Base-by-base conservation (phyloP, 2,113 vertebrate species). In the Mellivora capensis region DNA sequence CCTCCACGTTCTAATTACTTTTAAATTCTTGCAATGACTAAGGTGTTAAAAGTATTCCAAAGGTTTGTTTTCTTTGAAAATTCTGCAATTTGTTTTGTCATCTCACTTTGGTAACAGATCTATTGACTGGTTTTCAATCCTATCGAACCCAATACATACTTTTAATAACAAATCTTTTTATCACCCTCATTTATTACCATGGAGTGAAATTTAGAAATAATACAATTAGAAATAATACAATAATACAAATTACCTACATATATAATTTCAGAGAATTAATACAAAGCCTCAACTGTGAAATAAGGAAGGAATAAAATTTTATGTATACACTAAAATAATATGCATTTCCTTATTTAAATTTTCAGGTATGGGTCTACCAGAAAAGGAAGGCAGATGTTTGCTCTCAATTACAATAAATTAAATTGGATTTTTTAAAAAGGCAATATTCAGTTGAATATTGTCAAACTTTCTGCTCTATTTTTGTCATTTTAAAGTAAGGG, bases 401-500 rank as follows among this genome's bases (percentile, higher is more conserved):
- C 13, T n/a, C 57, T 84, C 72, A 83, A 7, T 76, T 82, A 27
- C 47, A 83, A 92, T 72, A 7, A 93, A 79, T 94, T 94, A 85
- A 39, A 52, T 54, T 59, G 25, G 20, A 80, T 87, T 59, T 95
- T 95, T 72, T 81, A 34, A 47, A 90, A 67, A 88, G 34, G 14
- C 12, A 90, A 29, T 81, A 85, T 49, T 83, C 39, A 87, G 18
- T 29, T 57, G 64, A 91, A 82, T 79, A 69, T 37, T 61, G 54
- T 34, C 62, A 94, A 34, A 14, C 12, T 18, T 96, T 47, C 37
- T 88, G 81, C 42, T 72, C 4, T 61, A 15, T 59, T 59, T 76
- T 76, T 94, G 34, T 67, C 23, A 61, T 79, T 94, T 95, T 85
- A 81, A 97, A 96, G 80, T 76, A 80, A 57, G 18, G 10, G 9